Evolutionary conservation across 1,140 invertebrate species (phyloP).

Genomic region (Ips typographus): DNA sequence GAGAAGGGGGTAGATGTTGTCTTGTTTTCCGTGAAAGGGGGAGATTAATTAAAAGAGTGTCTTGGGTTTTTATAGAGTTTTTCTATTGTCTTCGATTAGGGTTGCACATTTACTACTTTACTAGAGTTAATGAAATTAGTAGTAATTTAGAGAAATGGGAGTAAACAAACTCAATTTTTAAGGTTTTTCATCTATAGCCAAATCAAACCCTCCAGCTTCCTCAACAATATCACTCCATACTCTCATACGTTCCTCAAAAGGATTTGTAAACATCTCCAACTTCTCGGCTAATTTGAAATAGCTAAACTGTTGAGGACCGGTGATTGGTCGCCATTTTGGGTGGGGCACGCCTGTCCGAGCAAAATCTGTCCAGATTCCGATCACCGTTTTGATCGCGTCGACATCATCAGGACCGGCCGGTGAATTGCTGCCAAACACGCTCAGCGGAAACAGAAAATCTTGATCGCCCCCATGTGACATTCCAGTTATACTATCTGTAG

Average conservation of each 20-base stretch:
- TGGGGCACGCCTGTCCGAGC: constrained; percentile 53
- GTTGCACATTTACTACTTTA: too few relatives aligned
- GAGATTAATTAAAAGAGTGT: too few relatives aligned
- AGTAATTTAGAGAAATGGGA: too few relatives aligned
- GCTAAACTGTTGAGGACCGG: constrained; percentile 25
- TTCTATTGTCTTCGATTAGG: too few relatives aligned
- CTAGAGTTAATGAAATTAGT: too few relatives aligned
- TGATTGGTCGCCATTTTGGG: constrained; percentile 41
- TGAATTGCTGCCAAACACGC: too few relatives aligned
- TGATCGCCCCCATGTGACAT: constrained; percentile 24
- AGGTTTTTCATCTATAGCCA: neutral
- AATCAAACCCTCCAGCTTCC: constrained; percentile 3
- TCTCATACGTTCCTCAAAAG: constrained; percentile 24
- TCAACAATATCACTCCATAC: constrained; percentile 30
- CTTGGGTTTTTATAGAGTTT: too few relatives aligned
- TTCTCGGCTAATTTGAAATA: constrained; percentile 33
- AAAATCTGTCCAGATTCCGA: constrained; percentile 55
- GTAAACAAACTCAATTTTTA: neutral
- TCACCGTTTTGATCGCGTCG: constrained; percentile 47
- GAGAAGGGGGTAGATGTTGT: too few relatives aligned
- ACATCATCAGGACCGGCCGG: constrained; percentile 15
- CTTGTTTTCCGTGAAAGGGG: too few relatives aligned
- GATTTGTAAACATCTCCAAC: constrained; percentile 14
- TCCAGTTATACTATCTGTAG: constrained; percentile 6
- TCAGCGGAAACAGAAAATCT: neutral